A percentile compares a stretch with the other conserved stretches of the same genome.
These are phyloP conservation scores for Stegodyphus mimosarum DNA, from an alignment of 1,140 invertebrate genomes.

Conservation along the genomic window DNA sequence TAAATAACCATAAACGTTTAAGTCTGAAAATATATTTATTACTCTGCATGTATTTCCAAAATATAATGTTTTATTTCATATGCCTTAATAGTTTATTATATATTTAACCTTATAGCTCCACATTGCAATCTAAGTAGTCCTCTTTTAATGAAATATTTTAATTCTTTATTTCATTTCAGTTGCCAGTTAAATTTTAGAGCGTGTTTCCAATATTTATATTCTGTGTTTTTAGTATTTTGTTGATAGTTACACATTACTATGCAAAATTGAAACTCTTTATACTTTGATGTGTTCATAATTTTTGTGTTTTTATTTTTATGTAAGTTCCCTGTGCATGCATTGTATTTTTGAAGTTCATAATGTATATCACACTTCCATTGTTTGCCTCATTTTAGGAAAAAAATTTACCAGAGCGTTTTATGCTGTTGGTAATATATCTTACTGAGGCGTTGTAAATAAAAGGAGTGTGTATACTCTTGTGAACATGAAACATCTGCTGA, in stretches of 20 bases:
- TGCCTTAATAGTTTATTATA: no score
- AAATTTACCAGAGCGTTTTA: conserved; percentile 51
- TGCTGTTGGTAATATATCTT: conserved; percentile 46
- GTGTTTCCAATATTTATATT: neutral
- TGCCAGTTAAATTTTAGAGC: neutral
- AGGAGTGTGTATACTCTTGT: conserved; percentile 53
- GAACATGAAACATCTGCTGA: conserved; percentile 52
- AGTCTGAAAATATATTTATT: no score
- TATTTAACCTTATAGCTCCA: no score
- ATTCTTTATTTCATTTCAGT: neutral
- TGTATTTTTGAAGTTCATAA: conserved; percentile 16
- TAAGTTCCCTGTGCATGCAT: conserved; percentile 15
- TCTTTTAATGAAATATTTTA: neutral
- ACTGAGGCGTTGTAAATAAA: conserved; percentile 53
- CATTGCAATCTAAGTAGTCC: no score
- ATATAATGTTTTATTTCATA: no score
- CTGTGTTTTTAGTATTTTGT: neutral
- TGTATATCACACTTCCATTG: conserved; percentile 57
- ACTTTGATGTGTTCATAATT: conserved; percentile 25
- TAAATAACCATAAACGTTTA: no score
- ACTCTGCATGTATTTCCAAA: no score
- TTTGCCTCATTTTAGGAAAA: conserved; percentile 46
- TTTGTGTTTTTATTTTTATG: conserved; percentile 20
- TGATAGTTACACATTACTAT: neutral
- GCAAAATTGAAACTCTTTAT: neutral